Evolutionary conservation across 2,888 invertebrate species (phyloP).

Genomic region (Macrophya annulata): DNA sequence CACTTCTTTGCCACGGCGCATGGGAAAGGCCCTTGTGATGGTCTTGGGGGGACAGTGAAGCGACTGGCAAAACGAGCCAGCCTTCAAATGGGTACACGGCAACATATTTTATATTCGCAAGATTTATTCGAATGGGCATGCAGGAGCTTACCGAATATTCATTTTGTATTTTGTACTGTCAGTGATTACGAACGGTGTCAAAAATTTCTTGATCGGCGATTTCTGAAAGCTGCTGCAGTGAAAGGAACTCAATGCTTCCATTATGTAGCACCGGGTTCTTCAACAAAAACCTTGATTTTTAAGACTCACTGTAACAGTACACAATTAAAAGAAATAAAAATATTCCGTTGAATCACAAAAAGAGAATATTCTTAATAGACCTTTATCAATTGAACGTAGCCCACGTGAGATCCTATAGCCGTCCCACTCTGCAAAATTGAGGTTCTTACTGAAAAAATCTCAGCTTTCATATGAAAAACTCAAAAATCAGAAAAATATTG

Average conservation of each 20-base stretch:
- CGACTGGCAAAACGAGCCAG: not conserved
- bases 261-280: not conserved
- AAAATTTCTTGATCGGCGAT: not conserved
- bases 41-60: constrained; percentile 15
- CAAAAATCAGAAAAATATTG: not conserved
- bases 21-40: not conserved
- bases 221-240: not conserved
- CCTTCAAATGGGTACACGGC: constrained; percentile 33
- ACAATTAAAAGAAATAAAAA: constrained; percentile 22
- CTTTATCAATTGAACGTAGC: not conserved
- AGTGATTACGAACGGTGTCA: too few relatives aligned
- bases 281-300: too few relatives aligned
- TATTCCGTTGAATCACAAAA: constrained; percentile 1
- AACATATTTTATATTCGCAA: constrained; percentile 22
- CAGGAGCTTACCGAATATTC: constrained; percentile 23
- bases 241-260: constrained; percentile 22
- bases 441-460: not conserved
- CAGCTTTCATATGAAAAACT: not conserved
- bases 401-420: not conserved
- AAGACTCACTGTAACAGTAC: not conserved
- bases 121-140: constrained; percentile 17
- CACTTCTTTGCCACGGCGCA: too few relatives aligned
- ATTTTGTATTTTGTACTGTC: not conserved
- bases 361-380: not conserved
- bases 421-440: constrained; percentile 7